Conservation (phyloP, 2,113 vertebrate species). For the Psophia crepitans region DNA sequence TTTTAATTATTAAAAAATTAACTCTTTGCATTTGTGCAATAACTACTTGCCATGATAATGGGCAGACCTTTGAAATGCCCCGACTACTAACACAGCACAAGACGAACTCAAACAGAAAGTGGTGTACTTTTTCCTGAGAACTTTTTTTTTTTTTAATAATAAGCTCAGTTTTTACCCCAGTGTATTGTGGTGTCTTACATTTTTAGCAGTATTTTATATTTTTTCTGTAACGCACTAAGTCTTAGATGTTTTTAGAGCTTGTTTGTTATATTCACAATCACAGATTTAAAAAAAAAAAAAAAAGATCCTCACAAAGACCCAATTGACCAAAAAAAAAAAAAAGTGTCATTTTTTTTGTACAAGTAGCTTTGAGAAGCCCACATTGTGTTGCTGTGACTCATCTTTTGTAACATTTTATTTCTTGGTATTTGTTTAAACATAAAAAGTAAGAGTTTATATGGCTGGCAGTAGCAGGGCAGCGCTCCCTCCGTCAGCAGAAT, state of each 20-base stretch:
- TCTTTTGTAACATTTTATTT: conserved; percentile 82
- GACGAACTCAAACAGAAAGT: conserved; percentile 69
- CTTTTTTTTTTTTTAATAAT: conserved; percentile 60
- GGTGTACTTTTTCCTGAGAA: conserved; percentile 75
- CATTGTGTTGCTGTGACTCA: conserved; percentile 80
- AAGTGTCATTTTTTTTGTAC: conserved; percentile 71
- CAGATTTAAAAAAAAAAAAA: conserved; percentile 57
- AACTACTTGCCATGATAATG: conserved; percentile 81
- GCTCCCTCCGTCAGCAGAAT: conserved; percentile 70
- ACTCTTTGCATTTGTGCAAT: conserved; percentile 82
- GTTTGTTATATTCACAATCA: conserved; percentile 81
- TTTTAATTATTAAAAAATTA: conserved; percentile 58
- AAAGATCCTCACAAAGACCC: conserved; percentile 73
- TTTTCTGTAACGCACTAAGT: conserved; percentile 82
- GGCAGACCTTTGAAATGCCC: conserved; percentile 74
- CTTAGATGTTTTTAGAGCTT: conserved; percentile 80
- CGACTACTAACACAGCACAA: conserved; percentile 84
- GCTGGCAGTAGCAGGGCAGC: conserved; percentile 74
- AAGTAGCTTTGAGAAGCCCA: conserved; percentile 81
- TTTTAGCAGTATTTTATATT: conserved; percentile 84
- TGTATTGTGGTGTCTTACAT: conserved; percentile 77
- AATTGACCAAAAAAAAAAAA: conserved; percentile 76
- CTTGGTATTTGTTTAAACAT: conserved; percentile 78
- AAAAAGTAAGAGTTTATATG: conserved; percentile 76
- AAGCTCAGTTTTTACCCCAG: conserved; percentile 72